A percentile compares a stretch with the other conserved stretches of the same genome.
These are phyloP conservation scores for Apogon hyalosoma DNA, from an alignment of 2,797 vertebrate genomes.

Conservation along the genomic window DNA sequence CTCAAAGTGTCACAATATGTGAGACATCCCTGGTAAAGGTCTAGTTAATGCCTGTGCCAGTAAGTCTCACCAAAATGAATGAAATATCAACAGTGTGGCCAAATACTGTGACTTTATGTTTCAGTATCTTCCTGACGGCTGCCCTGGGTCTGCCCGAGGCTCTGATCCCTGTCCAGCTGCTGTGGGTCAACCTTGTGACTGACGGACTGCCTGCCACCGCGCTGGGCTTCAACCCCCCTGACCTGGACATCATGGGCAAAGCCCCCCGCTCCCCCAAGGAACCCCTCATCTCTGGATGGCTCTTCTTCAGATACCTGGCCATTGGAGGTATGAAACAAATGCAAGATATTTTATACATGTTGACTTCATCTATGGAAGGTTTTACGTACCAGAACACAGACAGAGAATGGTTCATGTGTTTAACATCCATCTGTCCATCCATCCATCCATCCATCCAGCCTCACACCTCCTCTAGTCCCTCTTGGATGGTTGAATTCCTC, in stretches of 20 bases:
- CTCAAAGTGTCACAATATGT: too few relatives aligned
- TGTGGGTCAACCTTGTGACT: slow-evolving; percentile 96
- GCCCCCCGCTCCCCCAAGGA: slow-evolving; percentile 92
- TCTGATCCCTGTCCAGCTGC: slow-evolving; percentile 94
- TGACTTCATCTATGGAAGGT: too few relatives aligned
- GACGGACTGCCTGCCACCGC: slow-evolving; percentile 95
- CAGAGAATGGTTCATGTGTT: too few relatives aligned
- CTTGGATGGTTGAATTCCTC: too few relatives aligned
- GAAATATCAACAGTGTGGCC: too few relatives aligned
- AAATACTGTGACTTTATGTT: neutral
- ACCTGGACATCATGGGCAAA: slow-evolving; percentile 96
- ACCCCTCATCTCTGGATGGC: slow-evolving; percentile 94
- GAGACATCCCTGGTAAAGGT: too few relatives aligned
- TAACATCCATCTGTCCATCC: too few relatives aligned
- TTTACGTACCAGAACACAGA: neutral
- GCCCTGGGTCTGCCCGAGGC: slow-evolving; percentile 94
- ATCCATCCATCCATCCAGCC: too few relatives aligned
- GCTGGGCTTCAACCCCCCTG: slow-evolving; percentile 95
- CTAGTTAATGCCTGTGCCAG: slow-evolving; percentile 59
- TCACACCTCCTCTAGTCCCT: too few relatives aligned
- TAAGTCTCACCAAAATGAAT: too few relatives aligned
- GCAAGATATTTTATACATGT: too few relatives aligned
- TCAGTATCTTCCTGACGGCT: slow-evolving; percentile 92
- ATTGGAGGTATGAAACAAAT: slow-evolving; percentile 86
- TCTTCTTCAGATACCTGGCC: slow-evolving; percentile 96